Base-by-base conservation (phyloP, 1,140 invertebrate species). In the Drosophila pachea region DNA sequence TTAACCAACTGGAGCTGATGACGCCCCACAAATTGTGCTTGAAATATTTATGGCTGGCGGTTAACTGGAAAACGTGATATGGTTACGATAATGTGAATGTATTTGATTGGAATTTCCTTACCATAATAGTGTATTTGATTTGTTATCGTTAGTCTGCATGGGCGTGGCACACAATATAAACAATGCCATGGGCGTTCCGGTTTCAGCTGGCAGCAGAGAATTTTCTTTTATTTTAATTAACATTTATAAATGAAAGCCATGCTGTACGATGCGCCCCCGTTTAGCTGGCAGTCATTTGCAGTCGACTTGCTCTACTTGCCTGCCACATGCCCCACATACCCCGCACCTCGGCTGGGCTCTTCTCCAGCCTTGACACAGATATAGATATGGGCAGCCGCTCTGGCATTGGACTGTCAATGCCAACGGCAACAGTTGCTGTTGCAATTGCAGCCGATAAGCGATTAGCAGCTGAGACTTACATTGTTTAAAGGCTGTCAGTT, bases 21-120 rank as follows among this genome's bases (percentile, higher is more conserved):
- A 73, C 76, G 53, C 76, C 76, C 72, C 56, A 42, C 33, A 68
- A 78, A 79, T 78, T 76, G 76, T 55, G 62, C 43, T 42, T 78
- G 76, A 78, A 78, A 81, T 81, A 78, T 78, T 78, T 78, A 78
- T 78, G 71, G 40, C 58, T 45, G 63, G 76, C 62, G 68, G 29
- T 84, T 83, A 83, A 76, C 65, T 35, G 73, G 55, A 52, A 62
- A 79, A 83, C 79, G 79, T 83, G 79, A 79, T 70, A 62, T 68
- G 79, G 59, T 76, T 83, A 86, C 75, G 40, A 40, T 49, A 53
- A 53, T 43, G 29, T 42, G 8, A 8, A 7, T 43, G 54, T 38
- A 43, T n/a, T 73, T 82, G 78, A 82, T 81, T 82, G 66, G 74
- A 77, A 74, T 62, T 77, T 74, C 65, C 66, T 36, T 32, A 69